Evolutionary conservation across 2,113 vertebrate genomes (phyloP).

Genomic region (Pteropus alecto): DNA sequence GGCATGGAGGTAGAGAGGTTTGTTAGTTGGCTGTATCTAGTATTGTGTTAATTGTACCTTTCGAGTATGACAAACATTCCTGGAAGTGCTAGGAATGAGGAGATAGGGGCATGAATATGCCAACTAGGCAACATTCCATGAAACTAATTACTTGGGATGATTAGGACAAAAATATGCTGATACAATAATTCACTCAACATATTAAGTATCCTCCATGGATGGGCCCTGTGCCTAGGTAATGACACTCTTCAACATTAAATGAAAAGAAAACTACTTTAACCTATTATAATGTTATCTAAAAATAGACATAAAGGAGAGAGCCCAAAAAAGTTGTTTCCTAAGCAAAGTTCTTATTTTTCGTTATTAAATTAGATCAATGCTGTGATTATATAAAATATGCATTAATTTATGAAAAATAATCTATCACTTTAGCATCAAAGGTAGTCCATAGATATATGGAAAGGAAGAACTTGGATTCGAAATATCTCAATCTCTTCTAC

Average conservation of each 20-base stretch:
- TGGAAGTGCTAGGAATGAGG: not conserved
- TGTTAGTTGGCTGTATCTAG: not conserved
- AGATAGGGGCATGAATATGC: not conserved
- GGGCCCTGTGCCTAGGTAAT: not conserved
- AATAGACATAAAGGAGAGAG: not conserved
- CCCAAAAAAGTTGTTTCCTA: not conserved
- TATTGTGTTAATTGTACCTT: not conserved
- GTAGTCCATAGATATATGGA: not conserved
- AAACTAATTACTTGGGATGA: not conserved
- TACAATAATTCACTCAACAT: not conserved
- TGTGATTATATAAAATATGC: not conserved
- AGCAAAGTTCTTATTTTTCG: constrained; percentile 6
- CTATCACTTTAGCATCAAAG: not conserved
- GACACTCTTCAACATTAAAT: not conserved
- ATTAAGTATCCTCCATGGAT: not conserved
- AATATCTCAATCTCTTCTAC: not conserved
- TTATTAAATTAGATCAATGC: not conserved
- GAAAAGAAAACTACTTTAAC: not conserved
- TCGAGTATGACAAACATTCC: not conserved
- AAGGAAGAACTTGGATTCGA: not conserved
- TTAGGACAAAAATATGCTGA: not conserved
- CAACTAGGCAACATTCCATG: not conserved
- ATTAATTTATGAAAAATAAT: not conserved
- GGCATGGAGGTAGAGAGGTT: not conserved
- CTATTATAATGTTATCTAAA: not conserved